Evolutionary conservation across 2,888 invertebrate species (phyloP).

Genomic region (Orthosia cruda): DNA sequence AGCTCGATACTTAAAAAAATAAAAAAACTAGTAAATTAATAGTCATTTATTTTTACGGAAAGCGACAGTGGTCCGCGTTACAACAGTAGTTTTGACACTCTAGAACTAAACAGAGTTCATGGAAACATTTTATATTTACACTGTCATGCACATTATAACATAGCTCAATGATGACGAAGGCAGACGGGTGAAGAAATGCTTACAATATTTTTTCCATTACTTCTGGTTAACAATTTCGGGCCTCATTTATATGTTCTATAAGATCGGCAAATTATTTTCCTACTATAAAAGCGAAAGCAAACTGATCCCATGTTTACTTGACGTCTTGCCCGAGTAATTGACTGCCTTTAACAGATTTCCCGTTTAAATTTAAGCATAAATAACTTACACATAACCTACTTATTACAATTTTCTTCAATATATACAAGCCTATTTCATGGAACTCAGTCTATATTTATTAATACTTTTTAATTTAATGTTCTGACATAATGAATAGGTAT

Average conservation of each 20-base stretch:
- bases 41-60: conserved; percentile 78
- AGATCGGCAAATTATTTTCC: conserved; percentile 63
- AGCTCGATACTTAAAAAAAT: conserved; percentile 15
- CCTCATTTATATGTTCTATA: conserved; percentile 55
- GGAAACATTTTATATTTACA: conserved; percentile 55
- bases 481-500: conserved; percentile 63
- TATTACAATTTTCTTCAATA: conserved; percentile 70
- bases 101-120: conserved; percentile 59
- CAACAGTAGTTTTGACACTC: conserved; percentile 68
- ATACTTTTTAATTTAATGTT: conserved; percentile 77
- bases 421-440: conserved; percentile 81
- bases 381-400: conserved; percentile 64
- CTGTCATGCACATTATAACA: conserved; percentile 57
- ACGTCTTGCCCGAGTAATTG: conserved; percentile 70
- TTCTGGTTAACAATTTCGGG: conserved; percentile 40
- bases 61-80: conserved; percentile 86
- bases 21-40: conserved; percentile 64
- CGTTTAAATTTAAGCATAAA: conserved; percentile 69
- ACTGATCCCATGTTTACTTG: conserved; percentile 57
- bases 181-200: conserved; percentile 54
- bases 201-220: conserved; percentile 43
- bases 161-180: conserved; percentile 50
- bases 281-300: conserved; percentile 68
- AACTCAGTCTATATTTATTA: conserved; percentile 88
- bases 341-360: conserved; percentile 68